These are phyloP conservation scores for Kradibia gibbosae DNA, from an alignment of 1,140 invertebrate genomes.

Conservation along the genomic window DNA sequence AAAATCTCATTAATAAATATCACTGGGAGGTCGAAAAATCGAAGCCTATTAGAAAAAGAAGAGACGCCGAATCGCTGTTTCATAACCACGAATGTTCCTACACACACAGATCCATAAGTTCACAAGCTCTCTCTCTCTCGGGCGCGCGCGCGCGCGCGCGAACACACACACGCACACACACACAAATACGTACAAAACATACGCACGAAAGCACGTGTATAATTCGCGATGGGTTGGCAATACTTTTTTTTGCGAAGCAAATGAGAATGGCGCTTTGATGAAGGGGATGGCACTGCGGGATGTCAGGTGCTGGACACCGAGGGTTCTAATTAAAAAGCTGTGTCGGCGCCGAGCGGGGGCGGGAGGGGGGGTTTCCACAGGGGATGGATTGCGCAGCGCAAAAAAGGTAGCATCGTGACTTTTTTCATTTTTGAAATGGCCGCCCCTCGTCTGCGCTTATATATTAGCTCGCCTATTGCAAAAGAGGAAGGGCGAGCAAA, in stretches of 20 bases:
- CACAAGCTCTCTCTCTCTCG: too few species aligned
- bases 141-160: too few species aligned
- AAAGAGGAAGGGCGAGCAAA: background rate
- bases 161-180: too few species aligned
- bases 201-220: too few species aligned
- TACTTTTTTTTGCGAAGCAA: conserved; percentile 63
- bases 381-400: background rate
- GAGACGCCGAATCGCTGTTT: background rate
- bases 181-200: too few species aligned
- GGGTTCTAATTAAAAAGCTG: conserved; percentile 73
- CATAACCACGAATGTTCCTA: background rate
- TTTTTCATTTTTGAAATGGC: conserved; percentile 72
- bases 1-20: background rate
- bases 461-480: conserved; percentile 61
- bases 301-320: conserved; percentile 68
- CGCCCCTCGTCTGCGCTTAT: conserved; percentile 65
- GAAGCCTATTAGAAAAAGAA: background rate
- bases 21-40: conserved; percentile 20
- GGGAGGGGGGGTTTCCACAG: background rate
- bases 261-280: conserved; percentile 72
- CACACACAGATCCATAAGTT: too few species aligned
- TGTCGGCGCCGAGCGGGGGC: conserved; percentile 57
- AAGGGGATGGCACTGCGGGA: conserved; percentile 66
- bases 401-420: conserved; percentile 40
- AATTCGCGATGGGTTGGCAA: conserved; percentile 38